Percentiles rank a stretch among this genome's conserved stretches.
Evolutionary conservation across 1,140 invertebrate species (phyloP).

Genomic region (Idris sp.): DNA sequence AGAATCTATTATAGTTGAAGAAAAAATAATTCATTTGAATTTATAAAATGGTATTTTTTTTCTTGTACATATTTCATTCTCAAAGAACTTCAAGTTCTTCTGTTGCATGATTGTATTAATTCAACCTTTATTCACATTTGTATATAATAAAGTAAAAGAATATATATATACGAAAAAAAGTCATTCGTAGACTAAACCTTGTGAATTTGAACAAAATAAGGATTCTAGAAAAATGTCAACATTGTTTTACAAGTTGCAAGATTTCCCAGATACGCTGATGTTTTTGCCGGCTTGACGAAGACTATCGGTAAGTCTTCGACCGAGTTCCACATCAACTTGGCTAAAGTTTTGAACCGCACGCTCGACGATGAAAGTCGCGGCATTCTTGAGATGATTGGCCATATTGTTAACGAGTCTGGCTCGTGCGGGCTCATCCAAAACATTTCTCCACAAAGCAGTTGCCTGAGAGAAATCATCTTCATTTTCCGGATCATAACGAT

Average conservation of each 20-base stretch:
- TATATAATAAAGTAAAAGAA: too few relatives aligned
- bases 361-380: conserved; percentile 91
- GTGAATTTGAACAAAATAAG: neutral
- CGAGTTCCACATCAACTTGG: conserved; percentile 83
- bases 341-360: conserved; percentile 88
- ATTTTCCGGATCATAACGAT: conserved; percentile 88
- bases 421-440: conserved; percentile 85
- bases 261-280: conserved; percentile 71
- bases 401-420: conserved; percentile 89
- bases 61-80: too few relatives aligned
- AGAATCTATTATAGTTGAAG: too few relatives aligned
- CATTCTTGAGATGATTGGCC: conserved; percentile 85
- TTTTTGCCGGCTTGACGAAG: conserved; percentile 79
- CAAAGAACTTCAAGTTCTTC: too few relatives aligned
- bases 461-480: conserved; percentile 96
- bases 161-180: too few relatives aligned
- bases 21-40: too few relatives aligned
- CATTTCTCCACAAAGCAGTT: conserved; percentile 88
- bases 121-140: too few relatives aligned
- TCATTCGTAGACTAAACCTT: conserved; percentile 18
- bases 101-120: too few relatives aligned
- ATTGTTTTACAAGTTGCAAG: conserved; percentile 67
- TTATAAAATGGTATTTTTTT: too few relatives aligned
- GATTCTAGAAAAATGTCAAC: neutral
- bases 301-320: conserved; percentile 81